Evolutionary conservation across 2,888 invertebrate species (phyloP).

Genomic region (Spatulosminthurus flaviceps): DNA sequence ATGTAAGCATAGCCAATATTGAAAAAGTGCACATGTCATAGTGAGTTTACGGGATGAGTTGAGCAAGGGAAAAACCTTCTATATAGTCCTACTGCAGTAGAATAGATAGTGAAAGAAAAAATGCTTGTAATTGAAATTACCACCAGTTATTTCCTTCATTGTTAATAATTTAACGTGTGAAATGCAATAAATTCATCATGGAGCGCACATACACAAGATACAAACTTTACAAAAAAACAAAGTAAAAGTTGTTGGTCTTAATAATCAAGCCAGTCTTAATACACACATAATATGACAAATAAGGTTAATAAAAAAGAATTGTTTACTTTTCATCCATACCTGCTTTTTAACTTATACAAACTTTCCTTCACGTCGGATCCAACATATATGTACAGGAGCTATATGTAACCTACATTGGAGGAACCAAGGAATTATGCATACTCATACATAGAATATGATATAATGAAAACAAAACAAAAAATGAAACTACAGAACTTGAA

Average conservation of each 20-base stretch:
- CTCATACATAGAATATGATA: conserved; percentile 7
- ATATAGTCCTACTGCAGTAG: too few species aligned
- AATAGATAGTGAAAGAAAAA: too few species aligned
- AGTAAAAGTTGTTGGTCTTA: conserved; percentile 6
- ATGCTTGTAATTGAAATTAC: conserved; percentile 3
- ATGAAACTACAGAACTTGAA: background rate
- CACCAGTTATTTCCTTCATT: conserved; percentile 18
- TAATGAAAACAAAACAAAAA: conserved; percentile 5
- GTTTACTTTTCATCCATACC: background rate
- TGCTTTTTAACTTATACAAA: background rate
- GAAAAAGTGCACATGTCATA: background rate
- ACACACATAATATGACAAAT: background rate
- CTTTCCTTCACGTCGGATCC: background rate
- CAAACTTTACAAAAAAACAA: background rate
- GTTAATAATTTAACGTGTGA: conserved; percentile 18
- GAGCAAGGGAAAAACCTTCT: too few species aligned
- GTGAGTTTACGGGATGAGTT: too few species aligned
- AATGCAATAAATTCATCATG: background rate
- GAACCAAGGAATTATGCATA: conserved; percentile 12
- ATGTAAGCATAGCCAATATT: background rate
- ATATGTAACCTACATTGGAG: too few species aligned
- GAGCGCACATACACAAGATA: background rate
- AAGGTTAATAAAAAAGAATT: conserved; percentile 12
- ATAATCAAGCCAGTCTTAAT: background rate
- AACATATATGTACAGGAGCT: background rate